Evolutionary conservation across 2,797 vertebrate genomes (phyloP), one percentile per base, ranked within the genome.

Genomic region (Hypotaenidia okinawae): DNA sequence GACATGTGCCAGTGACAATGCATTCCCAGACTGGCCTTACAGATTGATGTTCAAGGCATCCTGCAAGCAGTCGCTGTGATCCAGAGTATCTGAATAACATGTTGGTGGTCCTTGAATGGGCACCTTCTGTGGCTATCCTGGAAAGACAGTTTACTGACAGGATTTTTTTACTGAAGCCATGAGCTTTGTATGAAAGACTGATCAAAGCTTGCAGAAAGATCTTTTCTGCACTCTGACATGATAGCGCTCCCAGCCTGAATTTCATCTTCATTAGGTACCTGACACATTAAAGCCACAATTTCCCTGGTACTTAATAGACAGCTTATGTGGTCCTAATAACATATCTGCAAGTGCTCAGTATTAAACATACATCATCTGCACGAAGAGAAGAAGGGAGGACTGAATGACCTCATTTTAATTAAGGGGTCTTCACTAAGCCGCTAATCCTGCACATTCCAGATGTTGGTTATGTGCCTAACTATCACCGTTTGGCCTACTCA

Each of bases 251-350:
- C 54, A 39, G 76, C 47, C 84, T 85, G 89, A 81, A 78, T 88
- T 93, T 89, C 43, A 15, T 83, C 92, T 92, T 79, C 93, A 84
- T 92, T 69, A 91, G 72, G 82, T 27, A 72, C 76, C 89, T 91
- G 94, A 64, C 84, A 89, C 93, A 93, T 91, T 91, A 92, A 93
- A 95, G 94, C 61, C 62, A 78, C 51, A 5, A 69, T 91, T 96
- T 95, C 66, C 76, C 59, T 86, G 51, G 61, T 92, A 6, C 61
- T 64, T 72, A 84, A 62, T 2, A 41, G 93, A 64, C 64, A 82
- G 77, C 80, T 83, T 92, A 79, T 84, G 84, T 16, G 84, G 57
- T 89, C 76, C 95, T 69, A 75, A 89, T 14, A 68, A 72, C 64
- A 22, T 49, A 87, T 67, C 78, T 93, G 75, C 70, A 55, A 94